phyloP scores from a whole-genome alignment of 92 coral and sea anemone species.

The Palythoa grandiflora region DNA sequence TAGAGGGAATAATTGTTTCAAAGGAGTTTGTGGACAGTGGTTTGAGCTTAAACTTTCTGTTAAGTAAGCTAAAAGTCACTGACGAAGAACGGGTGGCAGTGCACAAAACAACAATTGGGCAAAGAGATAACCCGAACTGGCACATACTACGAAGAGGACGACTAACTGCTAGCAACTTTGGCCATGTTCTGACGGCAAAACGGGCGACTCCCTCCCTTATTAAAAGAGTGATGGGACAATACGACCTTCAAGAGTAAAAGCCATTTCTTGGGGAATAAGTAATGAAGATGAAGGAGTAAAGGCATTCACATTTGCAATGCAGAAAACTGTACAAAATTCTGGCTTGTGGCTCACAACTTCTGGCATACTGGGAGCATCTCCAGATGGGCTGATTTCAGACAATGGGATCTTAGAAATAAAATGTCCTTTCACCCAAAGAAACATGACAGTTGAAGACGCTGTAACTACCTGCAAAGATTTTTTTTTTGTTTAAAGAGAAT shows the following conservation, averaged over 20 bases:
- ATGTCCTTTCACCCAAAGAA: constrained; percentile 35
- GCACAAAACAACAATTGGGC: too few relatives aligned
- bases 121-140: constrained; percentile 4
- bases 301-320: constrained; percentile 26
- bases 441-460: constrained; percentile 42
- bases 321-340: constrained; percentile 3
- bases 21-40: neutral
- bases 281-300: constrained; percentile 37
- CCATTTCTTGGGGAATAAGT: constrained; percentile 29
- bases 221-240: constrained; percentile 33
- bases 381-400: constrained; percentile 4
- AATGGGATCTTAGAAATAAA: constrained; percentile 10
- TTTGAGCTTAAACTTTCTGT: neutral
- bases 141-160: constrained; percentile 5
- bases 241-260: constrained; percentile 39
- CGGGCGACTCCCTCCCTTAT: constrained; percentile 41
- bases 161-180: constrained; percentile 17
- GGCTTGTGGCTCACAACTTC: constrained; percentile 9
- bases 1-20: neutral
- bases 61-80: neutral
- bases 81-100: neutral
- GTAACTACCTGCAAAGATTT: constrained; percentile 9
- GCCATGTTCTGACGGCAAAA: constrained; percentile 11
- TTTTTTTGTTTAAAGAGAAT: constrained; percentile 16
- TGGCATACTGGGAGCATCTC: constrained; percentile 13